A percentile compares a stretch with the other conserved stretches of the same genome.
phyloP scores from a whole-genome alignment of 2,113 vertebrate genomes.

The Melanostigma gelatinosum region DNA sequence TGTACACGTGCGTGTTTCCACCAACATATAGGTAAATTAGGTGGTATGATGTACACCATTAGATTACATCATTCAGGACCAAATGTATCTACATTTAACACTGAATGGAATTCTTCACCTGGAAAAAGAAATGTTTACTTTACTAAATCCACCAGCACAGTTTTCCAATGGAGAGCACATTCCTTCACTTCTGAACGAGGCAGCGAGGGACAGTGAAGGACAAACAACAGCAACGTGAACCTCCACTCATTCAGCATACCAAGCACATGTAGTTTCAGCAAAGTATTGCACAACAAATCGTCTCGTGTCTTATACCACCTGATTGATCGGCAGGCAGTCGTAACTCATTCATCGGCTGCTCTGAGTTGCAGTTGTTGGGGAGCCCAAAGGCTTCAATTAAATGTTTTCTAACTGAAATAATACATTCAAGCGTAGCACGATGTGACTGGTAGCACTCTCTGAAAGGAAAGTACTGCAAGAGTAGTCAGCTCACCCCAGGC shows the following conservation, averaged over 20 bases:
- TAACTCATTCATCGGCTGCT: not conserved
- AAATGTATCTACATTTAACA: conserved; percentile 21
- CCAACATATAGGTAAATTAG: not conserved
- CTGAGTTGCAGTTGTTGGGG: not conserved
- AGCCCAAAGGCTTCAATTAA: not conserved
- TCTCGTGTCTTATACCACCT: not conserved
- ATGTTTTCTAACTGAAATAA: not conserved
- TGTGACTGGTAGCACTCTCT: not conserved
- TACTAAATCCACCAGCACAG: not conserved
- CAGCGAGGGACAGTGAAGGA: not conserved
- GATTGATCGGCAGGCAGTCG: not conserved
- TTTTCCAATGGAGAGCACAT: not conserved
- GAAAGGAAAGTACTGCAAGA: not conserved
- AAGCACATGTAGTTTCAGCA: not conserved
- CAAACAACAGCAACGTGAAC: not conserved
- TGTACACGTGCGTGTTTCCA: not conserved
- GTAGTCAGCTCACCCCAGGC: not conserved
- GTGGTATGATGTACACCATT: not conserved
- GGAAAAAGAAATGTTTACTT: not conserved
- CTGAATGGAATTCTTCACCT: not conserved
- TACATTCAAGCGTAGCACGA: not conserved
- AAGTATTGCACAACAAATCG: not conserved
- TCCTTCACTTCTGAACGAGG: not conserved
- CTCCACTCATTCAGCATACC: not conserved
- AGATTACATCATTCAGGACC: conserved; percentile 21